Conservation (phyloP, 2,797 vertebrate species). For the Urocyon cinereoargenteus region DNA sequence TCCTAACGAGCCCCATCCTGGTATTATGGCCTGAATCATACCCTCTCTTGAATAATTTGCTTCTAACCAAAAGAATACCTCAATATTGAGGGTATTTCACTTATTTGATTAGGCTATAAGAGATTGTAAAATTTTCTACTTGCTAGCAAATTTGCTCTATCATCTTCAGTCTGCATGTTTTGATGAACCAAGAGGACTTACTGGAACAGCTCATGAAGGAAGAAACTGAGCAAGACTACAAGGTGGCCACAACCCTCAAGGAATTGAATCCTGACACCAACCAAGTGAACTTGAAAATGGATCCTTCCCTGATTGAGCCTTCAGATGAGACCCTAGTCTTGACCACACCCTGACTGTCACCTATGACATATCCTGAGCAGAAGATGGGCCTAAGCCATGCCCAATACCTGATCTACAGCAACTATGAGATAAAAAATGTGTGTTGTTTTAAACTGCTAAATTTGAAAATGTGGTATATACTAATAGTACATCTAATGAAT, state of each 20-base stretch:
- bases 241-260: not conserved
- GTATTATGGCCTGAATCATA: not conserved
- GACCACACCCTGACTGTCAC: not conserved
- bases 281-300: not conserved
- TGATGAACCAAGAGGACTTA: not conserved
- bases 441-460: not conserved
- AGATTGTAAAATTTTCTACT: not conserved
- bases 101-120: not conserved
- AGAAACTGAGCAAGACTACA: not conserved
- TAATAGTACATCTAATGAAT: not conserved
- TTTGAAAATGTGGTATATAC: not conserved
- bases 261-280: not conserved
- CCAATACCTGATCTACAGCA: constrained; percentile 7
- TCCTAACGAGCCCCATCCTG: not conserved
- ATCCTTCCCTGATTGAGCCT: not conserved
- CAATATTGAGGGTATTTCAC: not conserved
- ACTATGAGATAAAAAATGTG: not conserved
- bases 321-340: not conserved
- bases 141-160: not conserved
- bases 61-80: constrained; percentile 24
- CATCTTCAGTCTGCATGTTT: not conserved
- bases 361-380: not conserved
- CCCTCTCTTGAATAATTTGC: not conserved
- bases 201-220: not conserved
- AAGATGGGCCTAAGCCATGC: not conserved